phyloP scores from a whole-genome alignment of 2,113 vertebrate genomes.

The Lepisosteus oculatus region DNA sequence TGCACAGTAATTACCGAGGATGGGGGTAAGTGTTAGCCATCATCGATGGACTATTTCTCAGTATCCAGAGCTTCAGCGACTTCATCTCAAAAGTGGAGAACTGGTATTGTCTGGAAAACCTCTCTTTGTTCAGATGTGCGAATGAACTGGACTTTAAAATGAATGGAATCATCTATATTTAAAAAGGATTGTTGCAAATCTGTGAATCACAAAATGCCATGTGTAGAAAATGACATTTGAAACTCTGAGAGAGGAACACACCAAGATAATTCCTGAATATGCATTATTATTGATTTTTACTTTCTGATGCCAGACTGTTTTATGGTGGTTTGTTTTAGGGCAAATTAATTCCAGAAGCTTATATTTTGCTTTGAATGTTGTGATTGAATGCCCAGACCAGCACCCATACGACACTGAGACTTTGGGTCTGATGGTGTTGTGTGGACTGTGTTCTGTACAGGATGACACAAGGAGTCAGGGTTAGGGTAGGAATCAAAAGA shows the following conservation, averaged over 20 bases:
- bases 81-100: neutral
- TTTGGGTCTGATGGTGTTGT: too few relatives aligned
- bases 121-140: neutral
- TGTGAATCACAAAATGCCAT: too few relatives aligned
- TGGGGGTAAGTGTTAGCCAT: constrained; percentile 40
- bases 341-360: too few relatives aligned
- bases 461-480: too few relatives aligned
- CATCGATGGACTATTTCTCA: constrained; percentile 27
- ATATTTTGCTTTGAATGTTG: too few relatives aligned
- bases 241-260: neutral
- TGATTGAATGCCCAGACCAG: too few relatives aligned
- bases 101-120: neutral
- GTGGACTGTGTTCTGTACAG: too few relatives aligned
- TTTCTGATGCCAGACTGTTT: neutral
- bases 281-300: too few relatives aligned
- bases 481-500: too few relatives aligned
- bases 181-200: too few relatives aligned
- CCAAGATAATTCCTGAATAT: neutral
- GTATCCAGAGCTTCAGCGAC: neutral
- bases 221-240: too few relatives aligned
- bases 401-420: too few relatives aligned
- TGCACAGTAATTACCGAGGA: constrained; percentile 51
- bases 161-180: neutral
- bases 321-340: neutral
- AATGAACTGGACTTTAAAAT: neutral